Percentiles rank a stretch among this genome's conserved stretches.
phyloP scores from a whole-genome alignment of 2,888 invertebrate genomes.

The Phalera bucephala region DNA sequence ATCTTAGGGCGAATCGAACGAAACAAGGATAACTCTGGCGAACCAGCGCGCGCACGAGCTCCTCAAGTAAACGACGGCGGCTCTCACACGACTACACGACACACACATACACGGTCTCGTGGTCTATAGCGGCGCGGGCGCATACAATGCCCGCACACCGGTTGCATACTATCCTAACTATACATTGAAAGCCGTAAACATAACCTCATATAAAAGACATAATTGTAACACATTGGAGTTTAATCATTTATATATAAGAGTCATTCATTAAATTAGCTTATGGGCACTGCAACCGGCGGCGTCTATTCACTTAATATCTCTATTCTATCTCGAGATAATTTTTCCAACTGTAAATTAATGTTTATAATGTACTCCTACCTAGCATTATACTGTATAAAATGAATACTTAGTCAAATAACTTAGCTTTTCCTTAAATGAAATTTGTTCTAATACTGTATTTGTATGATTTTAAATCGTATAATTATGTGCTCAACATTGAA shows the following conservation, averaged over 20 bases:
- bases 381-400: slow-evolving; percentile 57
- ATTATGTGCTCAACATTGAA: too few species aligned
- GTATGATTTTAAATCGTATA: too few species aligned
- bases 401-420: too few species aligned
- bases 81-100: slow-evolving; percentile 45
- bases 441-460: too few species aligned
- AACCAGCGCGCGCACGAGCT: slow-evolving; percentile 98
- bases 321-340: slow-evolving; percentile 37
- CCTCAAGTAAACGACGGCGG: slow-evolving; percentile 89
- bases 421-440: too few species aligned
- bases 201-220: background rate
- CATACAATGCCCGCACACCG: slow-evolving; percentile 20
- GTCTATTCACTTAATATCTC: slow-evolving; percentile 36
- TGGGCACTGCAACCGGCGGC: slow-evolving; percentile 38
- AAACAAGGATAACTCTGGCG: slow-evolving; percentile 97
- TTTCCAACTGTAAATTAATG: slow-evolving; percentile 36
- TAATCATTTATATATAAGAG: background rate
- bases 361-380: slow-evolving; percentile 25
- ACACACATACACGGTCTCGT: slow-evolving; percentile 65
- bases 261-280: slow-evolving; percentile 2
- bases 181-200: background rate
- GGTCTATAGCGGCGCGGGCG: slow-evolving; percentile 38
- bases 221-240: background rate
- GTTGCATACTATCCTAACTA: slow-evolving; percentile 35
- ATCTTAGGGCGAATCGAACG: slow-evolving; percentile 92